Evolutionary conservation across 2,888 invertebrate species (phyloP).

Genomic region (Ceramica pisi): DNA sequence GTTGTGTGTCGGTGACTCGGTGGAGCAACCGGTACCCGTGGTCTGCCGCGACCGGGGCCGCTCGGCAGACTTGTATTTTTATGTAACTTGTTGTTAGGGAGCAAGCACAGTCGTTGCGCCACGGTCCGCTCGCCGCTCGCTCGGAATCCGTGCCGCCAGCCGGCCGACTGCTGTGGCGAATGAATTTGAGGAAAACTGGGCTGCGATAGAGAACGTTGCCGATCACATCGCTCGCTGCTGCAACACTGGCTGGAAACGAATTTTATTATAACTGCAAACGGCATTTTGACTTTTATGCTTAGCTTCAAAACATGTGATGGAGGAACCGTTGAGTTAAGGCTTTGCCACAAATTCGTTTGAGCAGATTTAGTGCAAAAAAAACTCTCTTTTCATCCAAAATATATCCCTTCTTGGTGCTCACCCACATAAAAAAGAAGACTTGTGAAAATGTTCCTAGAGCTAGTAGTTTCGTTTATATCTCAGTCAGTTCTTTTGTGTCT

Average conservation of each 20-base stretch:
- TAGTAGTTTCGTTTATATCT: too few species aligned
- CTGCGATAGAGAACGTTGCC: slow-evolving; percentile 55
- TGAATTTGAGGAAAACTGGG: slow-evolving; percentile 70
- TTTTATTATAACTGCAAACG: slow-evolving; percentile 10
- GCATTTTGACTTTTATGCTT: not conserved
- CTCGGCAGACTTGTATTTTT: slow-evolving; percentile 81
- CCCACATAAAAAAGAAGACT: too few species aligned
- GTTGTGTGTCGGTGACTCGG: slow-evolving; percentile 56
- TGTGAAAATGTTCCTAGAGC: too few species aligned
- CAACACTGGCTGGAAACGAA: slow-evolving; percentile 20
- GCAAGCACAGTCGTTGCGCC: slow-evolving; percentile 75
- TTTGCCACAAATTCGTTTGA: too few species aligned
- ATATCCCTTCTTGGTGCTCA: too few species aligned
- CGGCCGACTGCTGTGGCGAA: slow-evolving; percentile 59
- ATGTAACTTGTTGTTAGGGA: slow-evolving; percentile 82
- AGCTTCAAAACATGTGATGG: not conserved
- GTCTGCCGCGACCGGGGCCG: slow-evolving; percentile 50
- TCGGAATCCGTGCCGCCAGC: slow-evolving; percentile 56
- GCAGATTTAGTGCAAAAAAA: too few species aligned
- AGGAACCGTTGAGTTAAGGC: not conserved
- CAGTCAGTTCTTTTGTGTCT: too few species aligned
- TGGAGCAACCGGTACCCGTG: slow-evolving; percentile 82
- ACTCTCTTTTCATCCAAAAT: too few species aligned
- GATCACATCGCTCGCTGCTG: slow-evolving; percentile 15
- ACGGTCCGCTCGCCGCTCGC: slow-evolving; percentile 69